These are phyloP conservation scores for Alces alces DNA, from an alignment of 2,113 vertebrate species.

Conservation along the genomic window DNA sequence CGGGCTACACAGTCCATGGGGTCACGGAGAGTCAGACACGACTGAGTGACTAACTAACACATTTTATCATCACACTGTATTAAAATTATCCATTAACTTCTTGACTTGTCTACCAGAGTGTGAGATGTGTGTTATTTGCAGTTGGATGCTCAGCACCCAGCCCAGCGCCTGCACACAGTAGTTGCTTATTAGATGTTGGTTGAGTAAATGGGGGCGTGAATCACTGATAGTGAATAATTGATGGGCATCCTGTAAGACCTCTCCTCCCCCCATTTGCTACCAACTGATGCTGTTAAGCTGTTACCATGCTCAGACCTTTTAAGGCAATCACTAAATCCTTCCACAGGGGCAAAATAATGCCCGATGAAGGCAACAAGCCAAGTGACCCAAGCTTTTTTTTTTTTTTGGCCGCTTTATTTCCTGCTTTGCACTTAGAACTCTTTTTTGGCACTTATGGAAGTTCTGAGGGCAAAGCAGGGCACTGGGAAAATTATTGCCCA, in stretches of 20 bases:
- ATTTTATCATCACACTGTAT: neutral
- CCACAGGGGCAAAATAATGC: neutral
- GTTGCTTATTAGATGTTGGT: neutral
- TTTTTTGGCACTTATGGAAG: neutral
- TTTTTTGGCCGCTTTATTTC: neutral
- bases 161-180: neutral
- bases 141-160: neutral
- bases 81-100: neutral
- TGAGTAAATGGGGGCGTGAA: neutral
- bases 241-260: no score
- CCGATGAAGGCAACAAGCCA: neutral
- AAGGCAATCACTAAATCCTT: neutral
- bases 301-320: neutral
- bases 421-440: neutral
- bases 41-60: neutral
- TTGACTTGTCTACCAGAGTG: neutral
- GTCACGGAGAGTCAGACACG: neutral
- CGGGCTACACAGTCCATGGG: neutral
- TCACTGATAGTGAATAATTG: neutral
- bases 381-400: neutral
- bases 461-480: neutral
- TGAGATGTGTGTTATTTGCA: neutral
- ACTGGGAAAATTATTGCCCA: neutral
- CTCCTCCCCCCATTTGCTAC: neutral
- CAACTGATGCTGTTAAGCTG: neutral